phyloP scores from a whole-genome alignment of 2,888 invertebrate genomes.

The Amaurobius ferox region DNA sequence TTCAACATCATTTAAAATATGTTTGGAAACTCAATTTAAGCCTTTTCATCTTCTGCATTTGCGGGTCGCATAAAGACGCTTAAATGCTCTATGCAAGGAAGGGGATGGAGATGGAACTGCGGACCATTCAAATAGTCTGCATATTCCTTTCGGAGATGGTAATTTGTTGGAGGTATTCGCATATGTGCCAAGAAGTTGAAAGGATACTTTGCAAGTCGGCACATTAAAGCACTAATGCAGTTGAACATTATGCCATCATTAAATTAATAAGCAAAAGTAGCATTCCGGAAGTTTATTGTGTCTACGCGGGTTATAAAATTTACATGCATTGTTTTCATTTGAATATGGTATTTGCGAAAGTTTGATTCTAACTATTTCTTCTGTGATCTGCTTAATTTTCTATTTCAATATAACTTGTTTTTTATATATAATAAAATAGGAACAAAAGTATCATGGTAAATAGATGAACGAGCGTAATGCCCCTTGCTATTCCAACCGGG shows the following conservation, averaged over 20 bases:
- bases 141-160: not conserved
- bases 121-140: not conserved
- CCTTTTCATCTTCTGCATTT: not conserved
- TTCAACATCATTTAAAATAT: conserved; percentile 23
- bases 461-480: too few species aligned
- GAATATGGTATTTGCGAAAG: too few species aligned
- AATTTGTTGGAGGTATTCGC: not conserved
- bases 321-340: too few species aligned
- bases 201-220: not conserved
- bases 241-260: not conserved
- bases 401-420: too few species aligned
- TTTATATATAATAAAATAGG: too few species aligned
- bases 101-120: not conserved
- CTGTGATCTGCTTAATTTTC: too few species aligned
- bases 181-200: conserved; percentile 2
- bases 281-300: not conserved
- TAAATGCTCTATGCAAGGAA: not conserved
- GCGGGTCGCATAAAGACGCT: not conserved
- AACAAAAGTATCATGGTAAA: too few species aligned
- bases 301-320: too few species aligned
- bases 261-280: not conserved
- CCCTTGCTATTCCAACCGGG: too few species aligned
- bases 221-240: not conserved
- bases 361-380: too few species aligned
- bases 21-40: not conserved